Evolutionary conservation across 2,888 invertebrate species (phyloP).

Genomic region (Cyclophora albipunctata): DNA sequence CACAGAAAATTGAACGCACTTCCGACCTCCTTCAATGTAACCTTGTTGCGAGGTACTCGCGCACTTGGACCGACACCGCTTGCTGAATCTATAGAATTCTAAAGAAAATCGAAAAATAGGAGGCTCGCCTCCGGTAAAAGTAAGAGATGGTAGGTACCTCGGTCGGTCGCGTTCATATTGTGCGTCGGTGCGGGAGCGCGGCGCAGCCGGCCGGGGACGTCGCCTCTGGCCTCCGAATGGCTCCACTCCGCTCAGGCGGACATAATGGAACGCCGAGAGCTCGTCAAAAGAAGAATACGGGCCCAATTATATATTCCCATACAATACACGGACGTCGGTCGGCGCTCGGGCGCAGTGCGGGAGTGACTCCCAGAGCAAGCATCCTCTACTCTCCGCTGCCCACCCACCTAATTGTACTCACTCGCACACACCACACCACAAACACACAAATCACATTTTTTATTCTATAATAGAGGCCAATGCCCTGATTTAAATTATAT

Average conservation of each 20-base stretch:
- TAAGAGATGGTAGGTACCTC: slow-evolving; percentile 53
- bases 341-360: slow-evolving; percentile 57
- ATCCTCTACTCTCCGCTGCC: slow-evolving; percentile 24
- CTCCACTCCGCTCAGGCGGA: slow-evolving; percentile 59
- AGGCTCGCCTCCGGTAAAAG: slow-evolving; percentile 28
- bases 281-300: slow-evolving; percentile 72
- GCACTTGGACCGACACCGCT: slow-evolving; percentile 30
- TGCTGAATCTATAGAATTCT: slow-evolving; percentile 23
- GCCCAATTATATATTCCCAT: slow-evolving; percentile 71
- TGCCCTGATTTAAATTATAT: slow-evolving; percentile 7
- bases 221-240: slow-evolving; percentile 70
- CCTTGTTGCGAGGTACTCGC: slow-evolving; percentile 35
- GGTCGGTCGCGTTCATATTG: slow-evolving; percentile 67
- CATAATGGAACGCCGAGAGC: slow-evolving; percentile 67
- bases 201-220: slow-evolving; percentile 63
- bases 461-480: slow-evolving; percentile 16
- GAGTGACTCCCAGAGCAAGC: slow-evolving; percentile 49
- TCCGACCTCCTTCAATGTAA: slow-evolving; percentile 55
- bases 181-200: slow-evolving; percentile 43
- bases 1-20: slow-evolving; percentile 55
- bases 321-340: slow-evolving; percentile 67
- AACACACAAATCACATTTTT: slow-evolving; percentile 11
- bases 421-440: slow-evolving; percentile 9
- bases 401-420: slow-evolving; percentile 17
- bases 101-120: slow-evolving; percentile 19